Base-by-base conservation (phyloP, 2,113 vertebrate genomes). In the Ptychochromis oligacanthus region DNA sequence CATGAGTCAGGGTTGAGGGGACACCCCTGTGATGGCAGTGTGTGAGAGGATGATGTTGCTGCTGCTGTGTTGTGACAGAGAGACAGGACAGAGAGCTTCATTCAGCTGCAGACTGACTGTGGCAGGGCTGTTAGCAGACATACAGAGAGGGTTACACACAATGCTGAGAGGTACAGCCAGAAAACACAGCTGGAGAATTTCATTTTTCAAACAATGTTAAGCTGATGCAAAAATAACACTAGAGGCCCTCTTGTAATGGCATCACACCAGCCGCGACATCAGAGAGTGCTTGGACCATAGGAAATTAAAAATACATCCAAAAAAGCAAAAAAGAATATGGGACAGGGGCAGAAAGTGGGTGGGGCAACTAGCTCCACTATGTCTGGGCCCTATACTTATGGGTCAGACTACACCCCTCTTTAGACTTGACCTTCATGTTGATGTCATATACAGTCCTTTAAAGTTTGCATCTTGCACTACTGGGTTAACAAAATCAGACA, bases 31-130 rank as follows among this genome's bases (percentile, higher is more conserved):
- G 83, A 86, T 90, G 77, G 86, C 38, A 88, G 79, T 78, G 81
- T 86, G 88, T 78, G 79, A 88, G 77, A 87, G 40, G 82, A 85
- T 55, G 84, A 64, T 78, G 79, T 28, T 85, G 83, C 43, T 79
- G 72, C 55, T 79, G 80, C 52, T 76, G 22, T 89, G 89, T 77
- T 89, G 88, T 91, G 87, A 87, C 87, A 87, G 80, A 61, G 74
- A 77, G 77, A 87, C 2, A 6, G 76, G 81, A 67, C 67, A 52
- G 58, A 54, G 83, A 0, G 2, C 83, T 72, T 84, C 82, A 75
- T 88, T 87, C 85, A 89, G 80, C 84, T 24, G 54, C 84, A 89
- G 77, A 88, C 75, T 72, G 38, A 74, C 77, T 82, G 60, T 40
- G 67, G 83, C 77, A 55, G 2, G 67, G 6, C 62, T 17, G 9